A percentile compares a stretch with the other conserved stretches of the same genome.
Evolutionary conservation across 1,140 invertebrate genomes (phyloP).

Genomic region (Tetranychus cinnabarinus): DNA sequence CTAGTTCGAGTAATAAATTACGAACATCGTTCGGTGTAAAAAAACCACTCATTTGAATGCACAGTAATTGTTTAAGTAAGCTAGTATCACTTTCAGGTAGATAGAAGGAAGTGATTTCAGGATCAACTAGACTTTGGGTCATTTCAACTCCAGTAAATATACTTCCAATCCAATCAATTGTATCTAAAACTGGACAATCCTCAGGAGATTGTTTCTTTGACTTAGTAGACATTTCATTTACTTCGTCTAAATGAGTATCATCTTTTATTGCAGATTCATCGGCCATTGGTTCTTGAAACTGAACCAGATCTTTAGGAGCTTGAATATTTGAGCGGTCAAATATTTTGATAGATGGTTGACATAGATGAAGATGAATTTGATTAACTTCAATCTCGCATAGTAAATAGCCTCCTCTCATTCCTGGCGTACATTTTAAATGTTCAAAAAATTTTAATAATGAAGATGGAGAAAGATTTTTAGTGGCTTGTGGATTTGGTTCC

Average conservation of each 20-base stretch:
- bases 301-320: not conserved
- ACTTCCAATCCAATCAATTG: not conserved
- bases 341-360: not conserved
- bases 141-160: not conserved
- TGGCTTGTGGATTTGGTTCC: not conserved
- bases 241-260: too few species aligned
- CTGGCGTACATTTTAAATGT: not conserved
- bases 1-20: not conserved
- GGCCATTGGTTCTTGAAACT: too few species aligned
- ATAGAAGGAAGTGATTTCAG: not conserved
- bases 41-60: not conserved
- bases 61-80: not conserved
- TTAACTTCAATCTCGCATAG: not conserved
- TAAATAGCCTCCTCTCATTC: not conserved
- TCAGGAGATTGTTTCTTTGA: not conserved
- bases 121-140: not conserved
- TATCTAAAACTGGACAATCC: not conserved
- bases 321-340: not conserved
- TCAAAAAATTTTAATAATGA: not conserved
- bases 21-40: not conserved
- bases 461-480: not conserved
- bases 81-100: not conserved
- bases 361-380: not conserved
- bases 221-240: not conserved
- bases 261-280: too few species aligned